These are phyloP conservation scores for Lasioglossum figueresi DNA, from an alignment of 2,888 invertebrate genomes.

Conservation along the genomic window DNA sequence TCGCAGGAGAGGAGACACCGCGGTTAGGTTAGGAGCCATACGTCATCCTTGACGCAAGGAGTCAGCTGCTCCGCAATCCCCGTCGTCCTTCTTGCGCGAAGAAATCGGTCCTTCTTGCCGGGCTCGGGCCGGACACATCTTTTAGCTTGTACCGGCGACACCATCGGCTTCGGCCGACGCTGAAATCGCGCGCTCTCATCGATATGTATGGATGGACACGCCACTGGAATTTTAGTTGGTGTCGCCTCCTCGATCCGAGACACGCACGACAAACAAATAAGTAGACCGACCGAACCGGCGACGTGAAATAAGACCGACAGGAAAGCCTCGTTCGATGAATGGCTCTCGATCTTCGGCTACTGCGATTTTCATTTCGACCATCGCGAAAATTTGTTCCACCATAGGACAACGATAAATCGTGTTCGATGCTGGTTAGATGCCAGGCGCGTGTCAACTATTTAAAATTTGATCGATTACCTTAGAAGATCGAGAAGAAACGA, in stretches of 20 bases:
- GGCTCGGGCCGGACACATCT: conserved; percentile 71
- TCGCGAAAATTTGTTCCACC: conserved; percentile 28
- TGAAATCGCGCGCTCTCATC: conserved; percentile 74
- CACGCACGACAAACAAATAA: conserved; percentile 74
- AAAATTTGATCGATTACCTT: no score
- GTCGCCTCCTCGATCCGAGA: conserved; percentile 62
- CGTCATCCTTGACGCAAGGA: conserved; percentile 79
- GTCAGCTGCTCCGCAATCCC: conserved; percentile 75
- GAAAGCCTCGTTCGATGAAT: conserved; percentile 49
- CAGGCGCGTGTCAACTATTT: background rate
- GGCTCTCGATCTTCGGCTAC: conserved; percentile 13
- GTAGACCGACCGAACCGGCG: conserved; percentile 58
- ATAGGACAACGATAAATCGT: no score
- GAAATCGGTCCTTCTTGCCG: conserved; percentile 77
- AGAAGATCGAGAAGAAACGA: background rate
- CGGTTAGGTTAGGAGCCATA: conserved; percentile 67
- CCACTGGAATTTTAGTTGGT: conserved; percentile 82
- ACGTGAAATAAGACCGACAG: conserved; percentile 57
- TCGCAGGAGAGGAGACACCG: conserved; percentile 40
- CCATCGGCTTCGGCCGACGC: conserved; percentile 61
- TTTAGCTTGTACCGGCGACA: conserved; percentile 77
- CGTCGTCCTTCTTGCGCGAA: conserved; percentile 76
- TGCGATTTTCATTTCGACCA: conserved; percentile 15
- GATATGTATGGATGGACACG: conserved; percentile 81
- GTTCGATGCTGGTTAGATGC: no score